Conservation (phyloP, 2,113 vertebrate genomes). For the Corythornis vintsioides region DNA sequence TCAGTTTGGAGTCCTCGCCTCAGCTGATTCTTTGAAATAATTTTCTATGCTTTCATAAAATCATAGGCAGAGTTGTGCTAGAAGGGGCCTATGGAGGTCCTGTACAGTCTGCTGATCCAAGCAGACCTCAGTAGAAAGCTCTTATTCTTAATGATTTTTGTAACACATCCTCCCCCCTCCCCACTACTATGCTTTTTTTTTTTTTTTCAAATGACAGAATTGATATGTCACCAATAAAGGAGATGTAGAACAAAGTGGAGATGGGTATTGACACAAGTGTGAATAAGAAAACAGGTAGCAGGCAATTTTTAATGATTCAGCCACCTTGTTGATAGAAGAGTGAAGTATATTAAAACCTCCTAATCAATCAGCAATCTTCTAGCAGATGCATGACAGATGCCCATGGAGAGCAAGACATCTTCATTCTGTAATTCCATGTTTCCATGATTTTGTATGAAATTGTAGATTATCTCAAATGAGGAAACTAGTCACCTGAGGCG, state of each 20-base stretch:
- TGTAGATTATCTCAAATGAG: not conserved
- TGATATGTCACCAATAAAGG: not conserved
- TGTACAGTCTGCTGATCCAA: not conserved
- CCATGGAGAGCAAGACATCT: not conserved
- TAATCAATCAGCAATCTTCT: not conserved
- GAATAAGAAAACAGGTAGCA: not conserved
- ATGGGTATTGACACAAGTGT: not conserved
- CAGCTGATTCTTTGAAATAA: not conserved
- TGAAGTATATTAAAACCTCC: not conserved
- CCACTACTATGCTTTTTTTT: accelerated
- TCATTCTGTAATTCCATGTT: not conserved
- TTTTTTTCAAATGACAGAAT: not conserved
- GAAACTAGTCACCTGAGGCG: not conserved
- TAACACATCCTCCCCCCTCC: not conserved
- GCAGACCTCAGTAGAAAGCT: not conserved
- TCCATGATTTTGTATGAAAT: not conserved
- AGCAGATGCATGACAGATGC: not conserved
- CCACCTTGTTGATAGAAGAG: accelerated
- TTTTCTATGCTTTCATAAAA: not conserved
- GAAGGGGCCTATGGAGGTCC: not conserved
- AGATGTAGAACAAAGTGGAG: not conserved
- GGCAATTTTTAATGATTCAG: not conserved
- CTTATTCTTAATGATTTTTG: not conserved
- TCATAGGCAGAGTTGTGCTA: not conserved
- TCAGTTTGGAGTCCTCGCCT: not conserved